phyloP scores from a whole-genome alignment of 1,140 invertebrate species.

The Yoshiicerus persimilis region DNA sequence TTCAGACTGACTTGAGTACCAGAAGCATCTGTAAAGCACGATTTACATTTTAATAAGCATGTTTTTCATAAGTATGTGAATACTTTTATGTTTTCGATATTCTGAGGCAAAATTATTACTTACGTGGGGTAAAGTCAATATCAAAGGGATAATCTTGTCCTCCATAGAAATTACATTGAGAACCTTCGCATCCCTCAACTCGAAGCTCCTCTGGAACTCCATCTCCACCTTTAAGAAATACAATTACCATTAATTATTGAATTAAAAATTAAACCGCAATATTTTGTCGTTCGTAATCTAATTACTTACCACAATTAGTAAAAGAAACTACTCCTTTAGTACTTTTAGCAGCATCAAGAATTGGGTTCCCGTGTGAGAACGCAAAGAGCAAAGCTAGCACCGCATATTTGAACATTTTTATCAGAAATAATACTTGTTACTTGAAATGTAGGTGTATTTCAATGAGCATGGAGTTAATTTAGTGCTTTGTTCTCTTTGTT shows the following conservation, averaged over 20 bases:
- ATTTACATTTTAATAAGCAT: not conserved
- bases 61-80: not conserved
- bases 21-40: not conserved
- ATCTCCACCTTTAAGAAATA: not conserved
- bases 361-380: too few relatives aligned
- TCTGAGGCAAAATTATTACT: not conserved
- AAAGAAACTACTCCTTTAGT: not conserved
- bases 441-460: too few relatives aligned
- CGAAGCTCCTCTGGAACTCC: not conserved
- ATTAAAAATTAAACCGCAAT: too few relatives aligned
- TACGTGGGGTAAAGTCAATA: not conserved
- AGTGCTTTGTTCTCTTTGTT: too few relatives aligned
- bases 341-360: not conserved
- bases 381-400: too few relatives aligned
- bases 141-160: not conserved
- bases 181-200: not conserved
- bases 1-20: not conserved
- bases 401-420: not conserved
- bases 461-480: too few relatives aligned
- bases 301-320: not conserved
- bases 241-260: not conserved
- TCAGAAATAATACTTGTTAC: not conserved
- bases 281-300: not conserved
- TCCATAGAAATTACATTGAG: not conserved
- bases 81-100: too few relatives aligned